Conservation (phyloP, 2,113 vertebrate genomes). For the Galemys pyrenaicus region DNA sequence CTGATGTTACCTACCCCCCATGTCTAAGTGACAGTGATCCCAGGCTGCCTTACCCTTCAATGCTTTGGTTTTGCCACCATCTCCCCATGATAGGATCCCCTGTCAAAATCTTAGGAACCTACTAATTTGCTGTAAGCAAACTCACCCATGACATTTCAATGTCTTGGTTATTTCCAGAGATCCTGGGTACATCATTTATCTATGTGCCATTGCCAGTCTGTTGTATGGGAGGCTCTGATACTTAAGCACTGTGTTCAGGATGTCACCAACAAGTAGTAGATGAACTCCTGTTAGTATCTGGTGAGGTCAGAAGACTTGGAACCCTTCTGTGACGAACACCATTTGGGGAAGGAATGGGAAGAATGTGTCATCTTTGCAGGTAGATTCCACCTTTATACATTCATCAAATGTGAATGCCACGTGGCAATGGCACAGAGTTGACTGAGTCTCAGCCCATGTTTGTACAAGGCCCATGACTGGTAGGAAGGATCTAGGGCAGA, state of each 20-base stretch:
- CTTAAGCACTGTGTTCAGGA: neutral
- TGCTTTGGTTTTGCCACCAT: accelerated
- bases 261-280: neutral
- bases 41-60: neutral
- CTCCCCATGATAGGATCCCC: neutral
- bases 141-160: neutral
- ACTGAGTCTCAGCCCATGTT: neutral
- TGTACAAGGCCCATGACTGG: neutral
- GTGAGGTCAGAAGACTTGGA: neutral
- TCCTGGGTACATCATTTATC: neutral
- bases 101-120: neutral
- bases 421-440: neutral
- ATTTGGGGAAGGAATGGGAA: neutral
- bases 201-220: neutral
- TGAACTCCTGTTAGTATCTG: no score
- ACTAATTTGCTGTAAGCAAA: neutral
- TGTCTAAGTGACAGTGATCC: neutral
- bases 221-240: neutral
- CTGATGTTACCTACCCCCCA: neutral
- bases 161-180: neutral
- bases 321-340: neutral
- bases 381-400: neutral
- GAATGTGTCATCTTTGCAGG: neutral
- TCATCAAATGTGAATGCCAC: neutral
- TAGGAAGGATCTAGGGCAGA: neutral